Evolutionary conservation across 2,888 invertebrate species (phyloP).

Genomic region (Thymelicus acteon): DNA sequence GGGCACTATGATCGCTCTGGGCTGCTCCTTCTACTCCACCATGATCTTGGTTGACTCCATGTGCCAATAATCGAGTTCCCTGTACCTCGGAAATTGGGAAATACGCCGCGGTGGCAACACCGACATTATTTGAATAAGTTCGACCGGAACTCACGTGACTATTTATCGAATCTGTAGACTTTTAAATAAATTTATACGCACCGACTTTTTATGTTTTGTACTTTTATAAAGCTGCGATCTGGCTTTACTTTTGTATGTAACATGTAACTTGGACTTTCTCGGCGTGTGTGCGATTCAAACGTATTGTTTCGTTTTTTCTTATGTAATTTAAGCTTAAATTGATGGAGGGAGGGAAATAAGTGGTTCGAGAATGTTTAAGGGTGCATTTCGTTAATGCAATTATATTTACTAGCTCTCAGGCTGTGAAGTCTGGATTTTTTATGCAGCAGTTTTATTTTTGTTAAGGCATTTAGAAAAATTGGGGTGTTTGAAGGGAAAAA

Average conservation of each 20-base stretch:
- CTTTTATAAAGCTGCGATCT: conserved; percentile 35
- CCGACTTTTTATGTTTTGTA: conserved; percentile 34
- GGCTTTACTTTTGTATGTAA: conserved; percentile 31
- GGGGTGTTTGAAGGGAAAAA: conserved; percentile 40
- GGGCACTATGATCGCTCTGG: conserved; percentile 88
- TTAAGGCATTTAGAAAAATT: conserved; percentile 43
- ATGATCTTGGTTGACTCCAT: conserved; percentile 79
- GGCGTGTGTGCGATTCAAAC: conserved; percentile 20
- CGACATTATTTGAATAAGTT: conserved; percentile 14
- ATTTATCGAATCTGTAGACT: conserved; percentile 31
- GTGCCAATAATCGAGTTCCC: conserved; percentile 57
- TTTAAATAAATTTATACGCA: conserved; percentile 20
- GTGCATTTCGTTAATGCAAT: conserved; percentile 50
- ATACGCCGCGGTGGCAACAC: conserved; percentile 27
- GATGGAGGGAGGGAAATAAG: conserved; percentile 16
- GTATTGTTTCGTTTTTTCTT: conserved; percentile 30
- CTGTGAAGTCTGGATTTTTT: conserved; percentile 64
- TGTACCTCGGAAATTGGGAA: conserved; percentile 13
- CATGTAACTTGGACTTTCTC: conserved; percentile 21
- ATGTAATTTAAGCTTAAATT: conserved; percentile 27
- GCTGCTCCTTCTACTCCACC: conserved; percentile 77
- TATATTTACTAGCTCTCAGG: conserved; percentile 51
- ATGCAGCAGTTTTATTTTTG: conserved; percentile 39
- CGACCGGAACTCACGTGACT: conserved; percentile 28
- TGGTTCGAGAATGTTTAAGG: conserved; percentile 46